Evolutionary conservation across 2,113 vertebrate species (phyloP), one percentile per base, ranked within the genome.

Genomic region (Apeltes quadracus): DNA sequence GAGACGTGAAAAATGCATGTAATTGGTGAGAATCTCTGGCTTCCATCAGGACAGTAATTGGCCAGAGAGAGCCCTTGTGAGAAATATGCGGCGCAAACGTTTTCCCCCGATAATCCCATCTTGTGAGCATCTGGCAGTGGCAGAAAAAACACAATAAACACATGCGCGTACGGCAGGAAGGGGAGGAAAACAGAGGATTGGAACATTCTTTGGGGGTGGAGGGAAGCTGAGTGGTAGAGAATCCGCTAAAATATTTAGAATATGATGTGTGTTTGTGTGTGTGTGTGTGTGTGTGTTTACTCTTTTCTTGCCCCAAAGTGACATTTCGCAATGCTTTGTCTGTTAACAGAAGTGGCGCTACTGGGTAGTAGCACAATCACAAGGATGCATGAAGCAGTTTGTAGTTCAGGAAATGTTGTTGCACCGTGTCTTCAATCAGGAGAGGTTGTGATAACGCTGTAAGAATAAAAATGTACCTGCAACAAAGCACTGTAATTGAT

Each of bases 21-120:
- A 86, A 93, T 91, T 91, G 87, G 74, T 88, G 87, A 91, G 86
- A 88, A 90, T 92, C 88, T 92, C 89, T 90, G 90, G 88, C 80
- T 89, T 93, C 90, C 87, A 90, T 86, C 86, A 88, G 80, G 82
- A 86, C 87, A 87, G 86, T 88, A 92, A 90, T 92, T 89, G 90
- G 81, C 76, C 82, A 83, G 81, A 89, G 86, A 89, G 84, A 88
- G 85, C 89, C 83, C 85, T 85, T 85, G 87, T 87, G 89, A 92
- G 87, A 91, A 87, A 88, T 88, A 88, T 92, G 88, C 84, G 86
- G 77, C 48, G 67, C 84, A 87, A 88, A 91, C 87, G 80, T 86
- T 91, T 91, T 90, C 85, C 88, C n/a, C 84, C 55, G 82, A 90
- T 92, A 91, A 92, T 91, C 90, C 89, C 87, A 91, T 91, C 72